These are phyloP conservation scores for Pogonocherus hispidulus DNA, from an alignment of 2,888 invertebrate genomes.

Conservation along the genomic window DNA sequence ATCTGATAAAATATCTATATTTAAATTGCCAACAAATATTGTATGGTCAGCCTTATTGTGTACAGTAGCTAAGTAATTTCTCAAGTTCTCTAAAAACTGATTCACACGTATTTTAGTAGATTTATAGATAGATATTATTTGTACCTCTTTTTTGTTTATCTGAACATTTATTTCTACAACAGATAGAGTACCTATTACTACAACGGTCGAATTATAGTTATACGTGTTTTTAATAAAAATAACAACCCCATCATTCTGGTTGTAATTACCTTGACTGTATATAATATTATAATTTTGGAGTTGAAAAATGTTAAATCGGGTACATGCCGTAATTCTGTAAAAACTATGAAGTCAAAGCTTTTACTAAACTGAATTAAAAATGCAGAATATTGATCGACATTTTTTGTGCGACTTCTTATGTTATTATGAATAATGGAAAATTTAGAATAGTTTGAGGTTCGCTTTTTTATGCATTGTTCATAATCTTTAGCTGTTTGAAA, in stretches of 20 bases:
- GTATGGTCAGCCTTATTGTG: no score
- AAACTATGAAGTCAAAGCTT: not conserved
- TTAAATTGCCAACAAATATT: no score
- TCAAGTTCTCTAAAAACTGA: no score
- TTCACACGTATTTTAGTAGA: not conserved
- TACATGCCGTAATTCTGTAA: not conserved
- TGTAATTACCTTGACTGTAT: not conserved
- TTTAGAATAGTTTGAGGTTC: not conserved
- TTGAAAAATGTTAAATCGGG: not conserved
- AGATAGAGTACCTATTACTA: not conserved
- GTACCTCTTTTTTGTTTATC: not conserved
- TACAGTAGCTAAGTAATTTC: no score
- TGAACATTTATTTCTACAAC: not conserved
- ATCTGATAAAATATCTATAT: no score
- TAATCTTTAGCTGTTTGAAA: not conserved
- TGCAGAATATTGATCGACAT: not conserved
- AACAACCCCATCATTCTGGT: not conserved
- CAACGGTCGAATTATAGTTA: not conserved
- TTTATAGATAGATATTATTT: not conserved
- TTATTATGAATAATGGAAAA: not conserved
- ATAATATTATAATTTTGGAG: not conserved
- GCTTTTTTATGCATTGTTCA: not conserved
- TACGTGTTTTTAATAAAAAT: slow-evolving; percentile 5
- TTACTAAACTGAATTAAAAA: not conserved
- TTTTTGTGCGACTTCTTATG: not conserved